phyloP scores from a whole-genome alignment of 2,797 vertebrate species.

The Acanthiza pusilla region DNA sequence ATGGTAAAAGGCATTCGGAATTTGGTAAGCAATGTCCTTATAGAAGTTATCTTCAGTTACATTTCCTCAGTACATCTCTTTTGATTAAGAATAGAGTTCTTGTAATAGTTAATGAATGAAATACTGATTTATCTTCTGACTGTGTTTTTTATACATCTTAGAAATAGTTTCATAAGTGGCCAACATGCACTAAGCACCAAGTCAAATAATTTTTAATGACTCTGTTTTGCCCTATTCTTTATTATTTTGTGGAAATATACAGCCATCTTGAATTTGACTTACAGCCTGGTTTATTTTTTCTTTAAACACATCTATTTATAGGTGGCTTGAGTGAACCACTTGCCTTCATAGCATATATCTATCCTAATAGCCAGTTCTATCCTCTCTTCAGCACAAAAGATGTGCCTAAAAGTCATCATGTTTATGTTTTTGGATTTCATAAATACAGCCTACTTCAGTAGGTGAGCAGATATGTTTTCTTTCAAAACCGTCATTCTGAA shows the following conservation, averaged over 20 bases:
- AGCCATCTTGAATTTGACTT: not conserved
- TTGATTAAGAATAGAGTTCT: not conserved
- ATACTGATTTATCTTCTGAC: not conserved
- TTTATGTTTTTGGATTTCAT: not conserved
- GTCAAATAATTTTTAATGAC: not conserved
- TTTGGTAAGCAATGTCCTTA: not conserved
- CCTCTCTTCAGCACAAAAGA: not conserved
- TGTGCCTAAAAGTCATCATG: not conserved
- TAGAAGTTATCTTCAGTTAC: not conserved
- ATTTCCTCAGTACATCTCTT: not conserved
- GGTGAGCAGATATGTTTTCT: not conserved
- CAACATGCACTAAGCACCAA: not conserved
- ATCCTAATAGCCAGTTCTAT: not conserved
- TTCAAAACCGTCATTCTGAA: not conserved
- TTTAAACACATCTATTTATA: not conserved
- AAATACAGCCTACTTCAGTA: not conserved
- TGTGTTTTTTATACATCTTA: not conserved
- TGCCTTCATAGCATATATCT: not conserved
- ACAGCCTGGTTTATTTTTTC: not conserved
- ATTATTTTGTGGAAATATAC: not conserved
- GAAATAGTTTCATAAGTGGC: not conserved
- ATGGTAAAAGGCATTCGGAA: not conserved
- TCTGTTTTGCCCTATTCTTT: not conserved
- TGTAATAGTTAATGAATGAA: not conserved
- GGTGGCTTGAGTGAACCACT: not conserved